Percentiles rank a stretch among this genome's conserved stretches.
These are phyloP conservation scores for Eupithecia insigniata DNA, from an alignment of 2,888 invertebrate species.

Conservation along the genomic window DNA sequence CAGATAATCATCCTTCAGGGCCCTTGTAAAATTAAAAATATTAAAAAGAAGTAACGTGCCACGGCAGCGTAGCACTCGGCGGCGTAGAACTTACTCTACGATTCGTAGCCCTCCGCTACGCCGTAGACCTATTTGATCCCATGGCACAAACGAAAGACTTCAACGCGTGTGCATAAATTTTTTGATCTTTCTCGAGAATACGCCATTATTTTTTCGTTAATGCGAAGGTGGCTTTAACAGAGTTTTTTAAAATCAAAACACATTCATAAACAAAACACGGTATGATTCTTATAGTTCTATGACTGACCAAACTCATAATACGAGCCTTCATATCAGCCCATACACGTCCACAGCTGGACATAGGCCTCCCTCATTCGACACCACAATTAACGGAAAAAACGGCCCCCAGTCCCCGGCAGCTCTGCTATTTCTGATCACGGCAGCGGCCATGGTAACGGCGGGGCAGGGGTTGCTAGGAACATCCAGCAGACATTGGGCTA, in stretches of 20 bases:
- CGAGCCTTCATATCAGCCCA: too few relatives aligned
- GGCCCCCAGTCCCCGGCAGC: too few relatives aligned
- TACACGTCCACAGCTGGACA: too few relatives aligned
- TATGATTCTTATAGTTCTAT: too few relatives aligned
- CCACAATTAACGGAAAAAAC: too few relatives aligned
- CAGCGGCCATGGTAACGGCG: too few relatives aligned
- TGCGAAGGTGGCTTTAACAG: not conserved
- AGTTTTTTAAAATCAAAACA: not conserved
- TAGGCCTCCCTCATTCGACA: too few relatives aligned
- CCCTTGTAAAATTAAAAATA: not conserved
- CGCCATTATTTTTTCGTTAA: not conserved
- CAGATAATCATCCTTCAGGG: not conserved
- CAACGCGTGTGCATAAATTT: slow-evolving; percentile 11
- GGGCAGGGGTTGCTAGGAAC: too few relatives aligned
- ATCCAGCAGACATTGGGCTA: too few relatives aligned
- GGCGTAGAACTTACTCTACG: not conserved
- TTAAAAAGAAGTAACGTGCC: not conserved
- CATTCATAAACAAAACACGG: not conserved
- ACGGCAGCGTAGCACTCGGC: not conserved
- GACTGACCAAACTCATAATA: too few relatives aligned
- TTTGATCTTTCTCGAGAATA: not conserved
- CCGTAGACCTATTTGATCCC: slow-evolving; percentile 2
- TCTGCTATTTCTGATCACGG: too few relatives aligned
- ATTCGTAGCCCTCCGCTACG: slow-evolving; percentile 14
- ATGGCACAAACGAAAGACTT: slow-evolving; percentile 13